These are phyloP conservation scores for Apogon hyalosoma DNA, from an alignment of 2,797 vertebrate species.

Conservation along the genomic window DNA sequence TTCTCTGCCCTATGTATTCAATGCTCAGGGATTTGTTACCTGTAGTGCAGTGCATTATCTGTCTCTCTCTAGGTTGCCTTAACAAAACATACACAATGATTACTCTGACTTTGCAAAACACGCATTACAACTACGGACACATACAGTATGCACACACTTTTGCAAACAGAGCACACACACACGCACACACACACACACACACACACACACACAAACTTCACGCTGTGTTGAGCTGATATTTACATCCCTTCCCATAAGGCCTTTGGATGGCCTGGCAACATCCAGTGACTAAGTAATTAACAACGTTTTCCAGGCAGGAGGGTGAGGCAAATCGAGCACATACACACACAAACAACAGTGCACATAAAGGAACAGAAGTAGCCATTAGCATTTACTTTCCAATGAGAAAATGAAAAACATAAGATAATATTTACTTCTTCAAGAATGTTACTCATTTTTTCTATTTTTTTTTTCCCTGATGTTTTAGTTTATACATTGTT, in stretches of 20 bases:
- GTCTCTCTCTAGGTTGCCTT: slow-evolving; percentile 31
- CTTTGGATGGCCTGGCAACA: slow-evolving; percentile 40
- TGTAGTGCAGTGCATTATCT: slow-evolving; percentile 52
- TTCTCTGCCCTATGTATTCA: slow-evolving; percentile 44
- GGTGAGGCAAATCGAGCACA: slow-evolving; percentile 12
- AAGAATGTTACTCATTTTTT: too few species aligned
- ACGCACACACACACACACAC: neutral
- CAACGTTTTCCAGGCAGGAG: slow-evolving; percentile 30
- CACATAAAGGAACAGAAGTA: slow-evolving; percentile 12
- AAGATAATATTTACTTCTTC: neutral
- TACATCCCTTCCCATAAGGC: slow-evolving; percentile 57
- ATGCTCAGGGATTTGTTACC: slow-evolving; percentile 54
- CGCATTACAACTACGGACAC: slow-evolving; percentile 1
- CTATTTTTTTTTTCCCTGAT: too few species aligned
- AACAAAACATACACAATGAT: slow-evolving; percentile 40
- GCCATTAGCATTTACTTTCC: neutral
- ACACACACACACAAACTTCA: slow-evolving; percentile 8
- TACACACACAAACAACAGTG: neutral
- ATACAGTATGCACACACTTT: slow-evolving; percentile 1
- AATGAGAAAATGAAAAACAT: neutral
- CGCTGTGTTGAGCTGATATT: slow-evolving; percentile 52
- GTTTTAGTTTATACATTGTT: too few species aligned
- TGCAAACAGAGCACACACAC: neutral
- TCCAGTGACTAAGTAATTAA: slow-evolving; percentile 55
- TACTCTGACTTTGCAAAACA: slow-evolving; percentile 36